Conservation (phyloP, 2,113 vertebrate species). For the Sapayoa aenigma region DNA sequence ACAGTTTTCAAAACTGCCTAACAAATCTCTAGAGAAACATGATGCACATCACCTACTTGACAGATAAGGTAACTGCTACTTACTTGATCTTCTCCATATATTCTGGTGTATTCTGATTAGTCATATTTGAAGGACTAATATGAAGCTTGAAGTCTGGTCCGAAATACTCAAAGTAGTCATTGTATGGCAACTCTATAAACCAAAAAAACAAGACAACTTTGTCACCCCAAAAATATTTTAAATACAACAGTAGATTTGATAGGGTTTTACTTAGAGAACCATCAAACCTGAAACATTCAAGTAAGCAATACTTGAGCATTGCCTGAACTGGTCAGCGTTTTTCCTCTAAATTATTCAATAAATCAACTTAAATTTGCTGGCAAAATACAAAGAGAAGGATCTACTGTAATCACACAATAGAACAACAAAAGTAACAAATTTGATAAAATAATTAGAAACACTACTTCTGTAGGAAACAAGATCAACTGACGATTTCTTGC, state of each 20-base stretch:
- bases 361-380: background rate
- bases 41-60: background rate
- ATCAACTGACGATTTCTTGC: background rate
- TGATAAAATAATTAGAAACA: background rate
- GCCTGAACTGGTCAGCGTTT: background rate
- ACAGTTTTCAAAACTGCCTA: background rate
- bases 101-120: constrained; percentile 84
- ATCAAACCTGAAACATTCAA: background rate
- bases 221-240: background rate
- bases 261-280: background rate
- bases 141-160: constrained; percentile 86
- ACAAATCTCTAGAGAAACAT: background rate
- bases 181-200: constrained; percentile 79
- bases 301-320: background rate
- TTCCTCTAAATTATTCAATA: background rate
- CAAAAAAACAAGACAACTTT: background rate
- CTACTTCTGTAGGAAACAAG: background rate
- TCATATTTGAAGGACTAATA: constrained; percentile 87
- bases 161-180: constrained; percentile 87
- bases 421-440: background rate
- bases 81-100: constrained; percentile 89
- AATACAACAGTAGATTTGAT: background rate
- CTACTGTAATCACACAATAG: background rate
- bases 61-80: constrained; percentile 34
- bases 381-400: background rate